phyloP scores from a whole-genome alignment of 2,888 invertebrate genomes.

The Phragmatobia fuliginosa region DNA sequence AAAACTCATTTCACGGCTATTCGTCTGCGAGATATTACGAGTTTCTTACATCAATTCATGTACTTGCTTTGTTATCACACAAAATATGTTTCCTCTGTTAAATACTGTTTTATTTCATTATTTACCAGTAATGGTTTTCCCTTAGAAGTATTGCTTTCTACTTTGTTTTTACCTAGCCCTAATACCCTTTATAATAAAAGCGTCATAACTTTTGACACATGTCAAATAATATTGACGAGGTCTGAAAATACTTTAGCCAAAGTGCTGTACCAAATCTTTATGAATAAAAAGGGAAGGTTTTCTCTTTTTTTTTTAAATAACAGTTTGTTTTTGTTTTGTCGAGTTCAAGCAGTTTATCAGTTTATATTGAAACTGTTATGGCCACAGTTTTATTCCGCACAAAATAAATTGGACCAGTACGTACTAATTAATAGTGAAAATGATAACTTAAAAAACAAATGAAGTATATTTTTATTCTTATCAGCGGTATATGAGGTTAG shows the following conservation, averaged over 20 bases:
- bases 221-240: not conserved
- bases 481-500: not conserved
- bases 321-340: not conserved
- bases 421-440: not conserved
- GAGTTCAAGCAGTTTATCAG: not conserved
- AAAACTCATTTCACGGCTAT: conserved; percentile 54
- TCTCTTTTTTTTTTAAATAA: not conserved
- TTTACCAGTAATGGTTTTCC: not conserved
- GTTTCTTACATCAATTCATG: conserved; percentile 37
- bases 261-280: not conserved
- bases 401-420: not conserved
- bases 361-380: not conserved
- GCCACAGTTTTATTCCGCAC: not conserved
- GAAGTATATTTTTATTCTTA: not conserved
- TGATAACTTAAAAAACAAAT: not conserved
- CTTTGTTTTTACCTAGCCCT: not conserved
- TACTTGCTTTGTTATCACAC: conserved; percentile 24
- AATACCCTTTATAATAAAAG: not conserved
- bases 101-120: not conserved
- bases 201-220: not conserved
- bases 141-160: not conserved
- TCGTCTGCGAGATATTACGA: conserved; percentile 43
- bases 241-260: not conserved
- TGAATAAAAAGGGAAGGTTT: not conserved
- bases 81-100: not conserved